These are phyloP conservation scores for Crotophaga sulcirostris DNA, from an alignment of 2,113 vertebrate genomes.

Conservation along the genomic window DNA sequence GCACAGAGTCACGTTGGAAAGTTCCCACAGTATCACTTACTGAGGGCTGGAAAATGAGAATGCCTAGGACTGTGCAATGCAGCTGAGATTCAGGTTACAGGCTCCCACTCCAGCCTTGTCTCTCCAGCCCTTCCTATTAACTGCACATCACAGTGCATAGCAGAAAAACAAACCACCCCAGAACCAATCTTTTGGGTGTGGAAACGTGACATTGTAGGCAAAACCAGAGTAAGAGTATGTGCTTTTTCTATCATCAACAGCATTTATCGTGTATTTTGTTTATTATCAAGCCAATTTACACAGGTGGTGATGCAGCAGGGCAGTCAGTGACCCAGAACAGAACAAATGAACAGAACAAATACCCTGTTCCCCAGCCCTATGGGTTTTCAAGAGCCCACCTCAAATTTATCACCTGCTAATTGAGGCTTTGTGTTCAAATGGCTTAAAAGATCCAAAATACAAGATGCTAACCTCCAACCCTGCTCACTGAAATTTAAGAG, in stretches of 20 bases:
- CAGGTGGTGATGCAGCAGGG: not conserved
- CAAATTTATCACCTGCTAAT: not conserved
- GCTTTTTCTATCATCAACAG: not conserved
- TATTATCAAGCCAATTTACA: not conserved
- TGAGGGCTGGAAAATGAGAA: constrained; percentile 1
- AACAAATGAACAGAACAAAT: not conserved
- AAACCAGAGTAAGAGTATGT: not conserved
- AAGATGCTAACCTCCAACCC: not conserved
- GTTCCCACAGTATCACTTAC: constrained; percentile 26
- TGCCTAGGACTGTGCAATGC: not conserved
- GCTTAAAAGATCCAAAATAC: not conserved
- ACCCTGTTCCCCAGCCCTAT: not conserved
- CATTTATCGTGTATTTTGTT: not conserved
- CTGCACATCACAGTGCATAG: not conserved
- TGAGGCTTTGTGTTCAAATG: not conserved
- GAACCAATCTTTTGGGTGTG: not conserved
- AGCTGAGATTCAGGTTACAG: constrained; percentile 13
- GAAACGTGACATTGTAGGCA: not conserved
- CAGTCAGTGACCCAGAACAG: not conserved
- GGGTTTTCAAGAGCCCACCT: not conserved
- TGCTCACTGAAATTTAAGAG: not conserved
- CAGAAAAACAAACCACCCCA: not conserved
- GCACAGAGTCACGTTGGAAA: not conserved
- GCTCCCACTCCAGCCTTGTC: not conserved
- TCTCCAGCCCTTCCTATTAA: not conserved